Evolutionary conservation across 2,888 invertebrate species (phyloP), one percentile per base, ranked within the genome.

Genomic region (Drosophila kuntzei): DNA sequence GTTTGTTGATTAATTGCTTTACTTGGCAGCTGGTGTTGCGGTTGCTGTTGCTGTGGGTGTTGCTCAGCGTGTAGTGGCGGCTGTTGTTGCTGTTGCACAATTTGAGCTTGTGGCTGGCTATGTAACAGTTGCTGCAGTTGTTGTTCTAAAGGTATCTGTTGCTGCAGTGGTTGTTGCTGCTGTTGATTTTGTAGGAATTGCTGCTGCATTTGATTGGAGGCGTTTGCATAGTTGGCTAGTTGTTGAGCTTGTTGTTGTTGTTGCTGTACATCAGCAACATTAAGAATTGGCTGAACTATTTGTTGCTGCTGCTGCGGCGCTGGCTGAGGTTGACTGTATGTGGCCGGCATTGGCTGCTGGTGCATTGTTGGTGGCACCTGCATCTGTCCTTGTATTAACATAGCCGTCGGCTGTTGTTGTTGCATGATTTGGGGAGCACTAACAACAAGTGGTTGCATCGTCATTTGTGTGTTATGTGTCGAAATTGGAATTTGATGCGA

Each of bases 391-490:
- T 76, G 76, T 5, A 89, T 72, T 34, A 82, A 68, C 46, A 77
- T 83, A n/a, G 85, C 61, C 18, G 86, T 76, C 3, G 83, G 90
- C 76, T 58, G 91, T 88, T 79, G 80, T 43, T 80, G 79, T 1
- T 93, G 92, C 71, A 93, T 93, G 60, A 84, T 74, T 47, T 93
- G 93, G 61, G 67, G 27, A 22, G 67, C 50, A 36, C 71, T 73
- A n/a, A 67, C 93, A n/a, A 87, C 70, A 46, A 82, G 39, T 41
- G 94, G 94, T 63, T 94, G 94, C 77, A 94, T 93, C 44, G 92
- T 94, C 72, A 94, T 94, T 68, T 94, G 94, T 14, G 14, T 93
- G 59, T 43, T 68, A 43, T 68, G 68, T 16, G 65, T 49, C 36
- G 79, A 43, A 57, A 63, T 55, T 46, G 75, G 63, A 54, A 76